phyloP scores from a whole-genome alignment of 2,888 invertebrate species.

The Encarsia formosa region DNA sequence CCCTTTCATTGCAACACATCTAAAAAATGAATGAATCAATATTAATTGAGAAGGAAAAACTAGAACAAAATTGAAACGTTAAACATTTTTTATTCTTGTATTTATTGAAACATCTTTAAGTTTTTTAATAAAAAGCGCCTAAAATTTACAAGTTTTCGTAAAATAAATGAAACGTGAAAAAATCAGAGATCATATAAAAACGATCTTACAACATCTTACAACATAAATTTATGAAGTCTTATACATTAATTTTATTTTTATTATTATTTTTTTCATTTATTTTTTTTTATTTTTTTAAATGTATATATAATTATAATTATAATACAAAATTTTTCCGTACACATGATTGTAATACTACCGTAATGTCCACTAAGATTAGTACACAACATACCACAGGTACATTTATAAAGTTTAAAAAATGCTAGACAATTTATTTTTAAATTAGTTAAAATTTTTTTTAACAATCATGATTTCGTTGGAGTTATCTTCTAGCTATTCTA shows the following conservation, averaged over 20 bases:
- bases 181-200: neutral
- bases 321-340: constrained; percentile 10
- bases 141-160: constrained; percentile 23
- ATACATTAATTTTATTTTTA: too few species aligned
- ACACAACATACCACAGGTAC: constrained; percentile 11
- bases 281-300: constrained; percentile 3
- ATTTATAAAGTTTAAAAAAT: constrained; percentile 12
- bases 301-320: constrained; percentile 10
- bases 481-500: neutral
- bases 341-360: constrained; percentile 7
- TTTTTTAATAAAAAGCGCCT: constrained; percentile 26
- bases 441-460: neutral
- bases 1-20: constrained; percentile 9
- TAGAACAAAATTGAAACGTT: constrained; percentile 17
- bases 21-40: neutral
- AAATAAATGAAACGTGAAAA: constrained; percentile 18
- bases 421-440: neutral
- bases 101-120: constrained; percentile 25
- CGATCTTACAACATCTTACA: constrained; percentile 12
- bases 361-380: constrained; percentile 4
- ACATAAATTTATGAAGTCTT: constrained; percentile 14
- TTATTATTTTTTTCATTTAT: constrained; percentile 9
- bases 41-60: constrained; percentile 9
- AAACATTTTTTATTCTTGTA: constrained; percentile 24
- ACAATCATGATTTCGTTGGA: neutral